Base-by-base conservation (phyloP, 2,888 invertebrate species). In the Epinotia brunnichana region DNA sequence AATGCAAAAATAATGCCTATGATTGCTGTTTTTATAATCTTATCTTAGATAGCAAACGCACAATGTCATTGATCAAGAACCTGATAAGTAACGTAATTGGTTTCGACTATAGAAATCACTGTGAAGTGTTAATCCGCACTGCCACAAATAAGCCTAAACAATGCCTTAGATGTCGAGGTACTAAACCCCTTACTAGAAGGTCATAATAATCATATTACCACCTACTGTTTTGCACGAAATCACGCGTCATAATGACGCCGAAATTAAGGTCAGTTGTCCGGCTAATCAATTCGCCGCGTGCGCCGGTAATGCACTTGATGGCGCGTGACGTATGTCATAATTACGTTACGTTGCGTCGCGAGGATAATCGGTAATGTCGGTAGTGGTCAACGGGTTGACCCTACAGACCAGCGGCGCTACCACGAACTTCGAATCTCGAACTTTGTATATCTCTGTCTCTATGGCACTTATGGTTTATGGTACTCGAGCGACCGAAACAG, bases 321-420 rank as follows among this genome's bases (percentile, higher is more conserved):
- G 19, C 39, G 66, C 54, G 66, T 66, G 66, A 66, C 66, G 66
- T 54, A 66, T 66, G 54, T 66, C 66, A 66, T 66, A 66, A 66
- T 66, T 66, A 56, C 21, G 21, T 39, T 54, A 56, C 41, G 21
- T n/a, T 13, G 48, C 48, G 48, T 2, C 7, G 48, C 48, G 48
- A 7, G 3, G 44, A 15, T 48, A 48, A 48, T 48, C 7, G 48
- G n/a, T 48, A 48, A 48, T 48, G 48, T 48, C n/a, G 11, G 41
- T 13, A 5, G 48, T 48, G n/a, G n/a, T 48, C 15, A n/a, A 48
- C 48, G 48, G 7, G n/a, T 44, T 15, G 13, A 15, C 41, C 13
- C 41, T 3, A n/a, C n/a, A n/a, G n/a, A n/a, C n/a, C n/a, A n/a
- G n/a, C n/a, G n/a, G n/a, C n/a, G n/a, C n/a, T n/a, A n/a, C n/a